phyloP scores from a whole-genome alignment of 2,113 vertebrate species.

The Centrocercus urophasianus region DNA sequence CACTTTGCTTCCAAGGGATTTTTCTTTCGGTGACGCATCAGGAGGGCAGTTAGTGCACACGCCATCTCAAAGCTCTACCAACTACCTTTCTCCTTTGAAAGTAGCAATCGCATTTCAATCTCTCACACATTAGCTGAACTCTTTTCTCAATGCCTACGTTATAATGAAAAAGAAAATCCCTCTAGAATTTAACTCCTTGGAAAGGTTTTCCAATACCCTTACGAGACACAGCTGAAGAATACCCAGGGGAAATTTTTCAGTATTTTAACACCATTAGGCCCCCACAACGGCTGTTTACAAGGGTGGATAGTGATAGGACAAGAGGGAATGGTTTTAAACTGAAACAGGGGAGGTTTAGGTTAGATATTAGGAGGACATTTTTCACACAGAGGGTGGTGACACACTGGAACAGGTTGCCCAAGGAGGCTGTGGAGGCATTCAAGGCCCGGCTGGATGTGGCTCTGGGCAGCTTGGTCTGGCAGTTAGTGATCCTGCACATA shows the following conservation, averaged over 20 bases:
- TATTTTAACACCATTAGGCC: neutral
- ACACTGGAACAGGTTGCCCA: too few species aligned
- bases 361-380: too few species aligned
- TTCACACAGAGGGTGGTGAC: too few species aligned
- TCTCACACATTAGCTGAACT: neutral
- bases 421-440: too few species aligned
- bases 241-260: neutral
- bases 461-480: too few species aligned
- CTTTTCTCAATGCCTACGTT: neutral
- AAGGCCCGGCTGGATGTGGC: too few species aligned
- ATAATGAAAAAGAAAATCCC: neutral
- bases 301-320: too few species aligned
- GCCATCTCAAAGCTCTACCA: neutral
- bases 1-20: neutral
- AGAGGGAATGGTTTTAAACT: too few species aligned
- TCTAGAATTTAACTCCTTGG: neutral
- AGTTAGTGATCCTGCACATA: too few species aligned
- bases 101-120: rapidly evolving
- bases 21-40: neutral
- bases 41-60: neutral
- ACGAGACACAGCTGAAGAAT: neutral
- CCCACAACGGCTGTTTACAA: neutral
- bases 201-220: neutral
- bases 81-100: neutral
- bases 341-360: too few species aligned